Conservation (phyloP, 1,140 invertebrate species). For the Zophobas morio region DNA sequence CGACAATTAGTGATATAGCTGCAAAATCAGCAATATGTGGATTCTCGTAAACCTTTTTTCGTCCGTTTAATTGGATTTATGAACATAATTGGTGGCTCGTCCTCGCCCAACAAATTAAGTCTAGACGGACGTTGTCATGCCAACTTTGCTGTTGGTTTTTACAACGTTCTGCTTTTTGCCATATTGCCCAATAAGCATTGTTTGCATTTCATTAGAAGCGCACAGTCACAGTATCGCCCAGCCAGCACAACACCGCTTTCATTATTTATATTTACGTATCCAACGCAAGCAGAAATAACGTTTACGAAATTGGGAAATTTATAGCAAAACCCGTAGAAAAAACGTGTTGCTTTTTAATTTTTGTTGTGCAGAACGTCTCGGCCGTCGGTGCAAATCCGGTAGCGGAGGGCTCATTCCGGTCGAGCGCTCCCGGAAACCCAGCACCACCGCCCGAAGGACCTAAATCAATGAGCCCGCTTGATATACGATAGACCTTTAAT, state of each 20-base stretch:
- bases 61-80: slow-evolving; percentile 19
- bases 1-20: too few species aligned
- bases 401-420: slow-evolving; percentile 35
- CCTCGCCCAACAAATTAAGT: neutral
- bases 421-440: slow-evolving; percentile 31
- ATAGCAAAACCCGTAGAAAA: neutral
- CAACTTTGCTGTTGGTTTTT: slow-evolving; percentile 1
- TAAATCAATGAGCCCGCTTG: slow-evolving; percentile 47
- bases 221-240: slow-evolving; percentile 14
- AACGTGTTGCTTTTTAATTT: slow-evolving; percentile 30
- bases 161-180: slow-evolving; percentile 1
- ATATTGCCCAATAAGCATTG: slow-evolving; percentile 29
- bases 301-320: neutral
- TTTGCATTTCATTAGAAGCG: slow-evolving; percentile 39
- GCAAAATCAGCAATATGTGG: too few species aligned
- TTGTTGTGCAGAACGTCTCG: slow-evolving; percentile 7
- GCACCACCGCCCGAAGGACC: slow-evolving; percentile 43
- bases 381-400: slow-evolving; percentile 14
- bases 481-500: slow-evolving; percentile 53
- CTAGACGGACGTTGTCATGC: slow-evolving; percentile 13
- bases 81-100: slow-evolving; percentile 15
- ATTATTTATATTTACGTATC: slow-evolving; percentile 25
- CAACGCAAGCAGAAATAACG: neutral
- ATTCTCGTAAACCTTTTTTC: neutral
- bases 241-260: slow-evolving; percentile 2